These are phyloP conservation scores for Syrphus vitripennis DNA, from an alignment of 2,888 invertebrate genomes.

Conservation along the genomic window DNA sequence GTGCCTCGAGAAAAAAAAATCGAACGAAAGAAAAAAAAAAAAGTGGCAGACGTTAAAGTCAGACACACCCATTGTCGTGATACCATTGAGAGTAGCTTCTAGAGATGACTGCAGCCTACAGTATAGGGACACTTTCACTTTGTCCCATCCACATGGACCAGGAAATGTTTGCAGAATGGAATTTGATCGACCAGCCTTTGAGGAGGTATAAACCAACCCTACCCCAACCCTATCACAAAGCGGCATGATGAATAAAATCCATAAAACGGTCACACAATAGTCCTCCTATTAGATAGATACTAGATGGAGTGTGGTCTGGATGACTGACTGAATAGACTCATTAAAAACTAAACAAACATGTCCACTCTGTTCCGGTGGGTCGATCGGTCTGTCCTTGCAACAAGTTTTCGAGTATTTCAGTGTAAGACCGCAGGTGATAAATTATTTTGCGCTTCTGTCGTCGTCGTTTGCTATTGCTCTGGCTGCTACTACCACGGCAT, in stretches of 20 bases:
- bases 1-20: background rate
- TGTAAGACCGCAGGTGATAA: slow-evolving; percentile 58
- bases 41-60: slow-evolving; percentile 24
- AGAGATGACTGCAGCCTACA: background rate
- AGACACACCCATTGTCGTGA: slow-evolving; percentile 66
- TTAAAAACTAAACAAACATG: slow-evolving; percentile 49
- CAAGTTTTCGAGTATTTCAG: slow-evolving; percentile 13
- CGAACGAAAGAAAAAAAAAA: background rate
- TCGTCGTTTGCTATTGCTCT: background rate
- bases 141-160: slow-evolving; percentile 40
- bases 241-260: slow-evolving; percentile 29
- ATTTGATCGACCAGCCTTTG: slow-evolving; percentile 38
- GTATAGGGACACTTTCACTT: slow-evolving; percentile 59
- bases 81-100: slow-evolving; percentile 17
- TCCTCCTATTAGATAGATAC: background rate
- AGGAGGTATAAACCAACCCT: background rate
- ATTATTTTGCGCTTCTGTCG: slow-evolving; percentile 61
- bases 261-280: slow-evolving; percentile 33
- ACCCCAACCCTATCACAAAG: background rate
- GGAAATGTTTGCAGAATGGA: slow-evolving; percentile 37
- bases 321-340: slow-evolving; percentile 65
- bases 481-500: slow-evolving; percentile 19
- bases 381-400: background rate
- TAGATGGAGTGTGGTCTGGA: slow-evolving; percentile 30
- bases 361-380: slow-evolving; percentile 40